Evolutionary conservation across 1,140 invertebrate species (phyloP).

Genomic region (Aphaenogaster floridana): DNA sequence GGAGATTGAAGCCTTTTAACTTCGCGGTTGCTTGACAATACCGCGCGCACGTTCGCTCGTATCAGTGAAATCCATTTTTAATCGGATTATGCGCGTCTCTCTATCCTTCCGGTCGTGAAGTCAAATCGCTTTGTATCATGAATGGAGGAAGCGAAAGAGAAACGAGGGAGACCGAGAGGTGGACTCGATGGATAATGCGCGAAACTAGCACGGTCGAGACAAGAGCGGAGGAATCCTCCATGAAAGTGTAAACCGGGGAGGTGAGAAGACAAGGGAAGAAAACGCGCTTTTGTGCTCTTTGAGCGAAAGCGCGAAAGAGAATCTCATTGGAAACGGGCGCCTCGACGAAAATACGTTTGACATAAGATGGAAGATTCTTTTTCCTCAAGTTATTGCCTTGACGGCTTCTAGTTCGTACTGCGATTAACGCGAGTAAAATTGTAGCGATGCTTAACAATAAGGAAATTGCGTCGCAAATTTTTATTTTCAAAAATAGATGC

Average conservation of each 20-base stretch:
- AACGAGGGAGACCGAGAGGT: background rate
- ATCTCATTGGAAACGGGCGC: slow-evolving; percentile 34
- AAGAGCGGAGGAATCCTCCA: background rate
- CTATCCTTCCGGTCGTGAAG: background rate
- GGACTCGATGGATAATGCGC: background rate
- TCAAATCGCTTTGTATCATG: slow-evolving; percentile 29
- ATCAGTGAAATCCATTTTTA: slow-evolving; percentile 1
- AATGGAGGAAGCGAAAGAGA: slow-evolving; percentile 12
- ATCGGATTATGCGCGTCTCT: slow-evolving; percentile 1
- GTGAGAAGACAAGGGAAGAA: slow-evolving; percentile 19
- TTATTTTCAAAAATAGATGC: background rate
- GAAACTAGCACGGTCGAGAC: background rate
- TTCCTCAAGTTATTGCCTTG: background rate
- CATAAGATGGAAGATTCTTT: slow-evolving; percentile 3
- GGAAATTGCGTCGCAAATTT: background rate
- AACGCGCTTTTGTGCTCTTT: slow-evolving; percentile 16
- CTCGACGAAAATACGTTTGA: slow-evolving; percentile 37
- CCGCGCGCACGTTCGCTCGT: background rate
- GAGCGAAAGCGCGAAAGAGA: slow-evolving; percentile 27
- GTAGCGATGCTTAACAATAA: background rate
- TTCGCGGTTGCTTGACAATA: background rate
- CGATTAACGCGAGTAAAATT: slow-evolving; percentile 16
- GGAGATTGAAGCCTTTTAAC: slow-evolving; percentile 33
- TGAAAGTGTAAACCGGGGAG: slow-evolving; percentile 9
- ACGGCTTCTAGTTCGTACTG: background rate